Evolutionary conservation across 2,888 invertebrate species (phyloP).

Genomic region (Agrochola litura): DNA sequence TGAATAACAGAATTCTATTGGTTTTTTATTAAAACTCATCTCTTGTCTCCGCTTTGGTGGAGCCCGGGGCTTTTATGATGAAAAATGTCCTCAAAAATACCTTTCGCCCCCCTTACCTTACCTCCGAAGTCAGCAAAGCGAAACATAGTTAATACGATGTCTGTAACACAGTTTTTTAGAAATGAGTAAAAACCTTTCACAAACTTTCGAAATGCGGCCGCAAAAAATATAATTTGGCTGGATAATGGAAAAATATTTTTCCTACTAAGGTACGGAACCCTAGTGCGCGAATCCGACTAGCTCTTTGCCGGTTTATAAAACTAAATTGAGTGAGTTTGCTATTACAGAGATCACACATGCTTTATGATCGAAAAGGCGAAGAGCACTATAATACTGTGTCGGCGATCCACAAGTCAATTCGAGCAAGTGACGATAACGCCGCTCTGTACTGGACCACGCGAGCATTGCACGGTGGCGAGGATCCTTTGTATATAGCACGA

Average conservation of each 20-base stretch:
- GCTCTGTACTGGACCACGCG: slow-evolving; percentile 95
- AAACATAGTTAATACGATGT: not conserved
- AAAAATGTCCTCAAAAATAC: not conserved
- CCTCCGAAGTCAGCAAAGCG: not conserved
- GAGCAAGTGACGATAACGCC: slow-evolving; percentile 95
- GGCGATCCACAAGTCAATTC: slow-evolving; percentile 95
- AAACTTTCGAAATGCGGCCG: not conserved
- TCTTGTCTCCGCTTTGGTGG: no score
- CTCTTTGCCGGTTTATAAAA: not conserved
- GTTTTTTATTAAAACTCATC: no score
- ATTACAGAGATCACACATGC: slow-evolving; percentile 92
- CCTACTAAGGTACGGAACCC: not conserved
- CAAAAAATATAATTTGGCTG: not conserved
- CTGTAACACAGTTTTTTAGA: not conserved
- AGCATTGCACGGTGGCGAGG: slow-evolving; percentile 95
- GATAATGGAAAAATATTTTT: not conserved
- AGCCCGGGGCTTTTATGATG: not conserved
- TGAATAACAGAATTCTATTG: no score
- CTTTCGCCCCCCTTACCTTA: not conserved
- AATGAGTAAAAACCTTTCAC: not conserved
- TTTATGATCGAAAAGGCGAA: slow-evolving; percentile 95
- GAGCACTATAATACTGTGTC: slow-evolving; percentile 96
- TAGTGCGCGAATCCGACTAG: not conserved
- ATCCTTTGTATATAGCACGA: slow-evolving; percentile 94
- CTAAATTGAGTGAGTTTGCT: not conserved